Conservation (phyloP, 2,113 vertebrate species). For the Antechinus stuartii region DNA sequence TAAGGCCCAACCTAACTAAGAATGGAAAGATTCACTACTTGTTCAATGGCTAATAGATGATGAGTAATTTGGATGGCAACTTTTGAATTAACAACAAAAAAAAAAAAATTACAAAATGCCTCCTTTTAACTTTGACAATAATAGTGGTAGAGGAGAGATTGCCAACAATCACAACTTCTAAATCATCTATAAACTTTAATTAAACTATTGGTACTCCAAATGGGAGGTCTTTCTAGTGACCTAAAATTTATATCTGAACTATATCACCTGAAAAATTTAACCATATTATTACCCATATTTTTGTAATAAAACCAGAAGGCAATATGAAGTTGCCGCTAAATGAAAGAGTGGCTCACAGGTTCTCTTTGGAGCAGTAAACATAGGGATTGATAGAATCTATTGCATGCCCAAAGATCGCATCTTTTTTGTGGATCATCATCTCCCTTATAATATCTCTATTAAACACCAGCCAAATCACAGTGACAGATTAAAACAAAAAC, state of each 20-base stretch:
- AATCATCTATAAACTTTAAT: not conserved
- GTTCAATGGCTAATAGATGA: not conserved
- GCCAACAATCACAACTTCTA: not conserved
- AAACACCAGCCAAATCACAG: not conserved
- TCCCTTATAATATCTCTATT: not conserved
- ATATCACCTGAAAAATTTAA: not conserved
- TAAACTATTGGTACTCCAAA: not conserved
- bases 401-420: not conserved
- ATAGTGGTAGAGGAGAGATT: not conserved
- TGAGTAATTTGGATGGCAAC: not conserved
- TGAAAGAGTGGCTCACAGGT: not conserved
- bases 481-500: not conserved
- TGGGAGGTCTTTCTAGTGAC: not conserved
- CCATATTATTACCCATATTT: not conserved
- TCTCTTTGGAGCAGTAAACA: not conserved
- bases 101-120: not conserved
- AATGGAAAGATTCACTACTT: not conserved
- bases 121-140: not conserved
- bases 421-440: not conserved
- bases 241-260: not conserved
- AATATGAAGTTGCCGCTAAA: not conserved
- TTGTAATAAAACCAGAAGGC: not conserved
- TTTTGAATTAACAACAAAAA: not conserved
- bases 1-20: not conserved
- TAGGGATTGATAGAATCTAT: not conserved